These are phyloP conservation scores for Gonioctena quinquepunctata DNA, from an alignment of 1,140 invertebrate genomes.

Conservation along the genomic window DNA sequence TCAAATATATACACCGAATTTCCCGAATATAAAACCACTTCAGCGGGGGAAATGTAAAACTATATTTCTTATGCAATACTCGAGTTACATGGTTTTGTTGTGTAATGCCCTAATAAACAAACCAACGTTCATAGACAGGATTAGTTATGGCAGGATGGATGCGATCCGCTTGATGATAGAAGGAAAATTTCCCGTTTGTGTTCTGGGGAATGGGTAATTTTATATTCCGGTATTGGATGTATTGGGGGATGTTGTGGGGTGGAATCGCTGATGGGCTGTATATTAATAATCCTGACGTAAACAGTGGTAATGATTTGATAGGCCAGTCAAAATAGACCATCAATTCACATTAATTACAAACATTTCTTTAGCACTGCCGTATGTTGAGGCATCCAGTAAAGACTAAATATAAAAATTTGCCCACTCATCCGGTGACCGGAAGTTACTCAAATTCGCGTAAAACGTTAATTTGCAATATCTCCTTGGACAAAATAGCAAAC, in stretches of 20 bases:
- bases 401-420: too few species aligned
- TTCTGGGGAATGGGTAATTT: not conserved
- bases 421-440: too few species aligned
- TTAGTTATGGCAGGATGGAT: not conserved
- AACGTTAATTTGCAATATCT: too few species aligned
- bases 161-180: not conserved
- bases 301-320: too few species aligned
- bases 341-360: too few species aligned
- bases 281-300: too few species aligned
- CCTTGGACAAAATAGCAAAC: too few species aligned
- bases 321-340: too few species aligned
- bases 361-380: too few species aligned
- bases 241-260: not conserved
- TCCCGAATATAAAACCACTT: not conserved
- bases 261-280: too few species aligned
- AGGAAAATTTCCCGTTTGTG: not conserved
- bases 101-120: slow-evolving; percentile 40
- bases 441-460: too few species aligned
- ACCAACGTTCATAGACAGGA: not conserved
- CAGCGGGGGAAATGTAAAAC: slow-evolving; percentile 24
- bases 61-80: slow-evolving; percentile 42
- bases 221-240: not conserved
- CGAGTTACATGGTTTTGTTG: slow-evolving; percentile 34
- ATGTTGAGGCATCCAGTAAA: too few species aligned
- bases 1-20: not conserved